Evolutionary conservation across 2,888 invertebrate species (phyloP), one percentile per base, ranked within the genome.

Genomic region (Homarus gammarus): DNA sequence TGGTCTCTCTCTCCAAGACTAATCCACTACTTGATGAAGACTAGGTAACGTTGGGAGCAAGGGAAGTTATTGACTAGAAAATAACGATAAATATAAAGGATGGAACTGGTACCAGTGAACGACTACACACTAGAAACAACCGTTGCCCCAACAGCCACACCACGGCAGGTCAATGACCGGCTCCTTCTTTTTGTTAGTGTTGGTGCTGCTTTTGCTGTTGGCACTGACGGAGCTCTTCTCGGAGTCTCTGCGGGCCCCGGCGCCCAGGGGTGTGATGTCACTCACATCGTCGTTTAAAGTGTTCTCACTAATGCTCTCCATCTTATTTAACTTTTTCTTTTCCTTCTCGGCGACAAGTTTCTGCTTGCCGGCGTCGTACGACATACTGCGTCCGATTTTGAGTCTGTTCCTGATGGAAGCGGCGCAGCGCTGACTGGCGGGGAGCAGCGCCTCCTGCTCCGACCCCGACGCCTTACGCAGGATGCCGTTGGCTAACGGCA

Each of bases 141-240:
- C 97, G 92, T 97, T 97, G 0, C 97, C 97, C 97, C 97, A 97
- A 92, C 97, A 97, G 0, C 96, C 97, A 93, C 97, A 97, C 97
- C 97, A 97, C 0, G 97, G 97, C 92, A 97, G 91, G 73, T 93
- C 93, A 61, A 92, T 92, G 40, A 91, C 87, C 68, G 91, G 90
- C 36, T 91, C 90, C 40, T 89, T 87, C 51, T 87, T 88, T 86
- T 91, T 90, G 73, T 87, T 91, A 49, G 91, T 89, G 38, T 84
- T 84, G 64, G 92, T 92, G 38, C 96, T 96, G 72, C 96, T 95
- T 83, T 95, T 95, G 87, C 96, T 96, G 93, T 89, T 79, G 77
- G 91, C 91, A 44, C 92, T 92, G 64, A 92, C 92, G 61, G 90
- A 91, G 83, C 91, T 91, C 90, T 92, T 81, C 56, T 91, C 91